Percentiles rank a stretch among this genome's conserved stretches.
These are phyloP conservation scores for Brachionus sp. DNA, from an alignment of 1,140 invertebrate species.

Conservation along the genomic window DNA sequence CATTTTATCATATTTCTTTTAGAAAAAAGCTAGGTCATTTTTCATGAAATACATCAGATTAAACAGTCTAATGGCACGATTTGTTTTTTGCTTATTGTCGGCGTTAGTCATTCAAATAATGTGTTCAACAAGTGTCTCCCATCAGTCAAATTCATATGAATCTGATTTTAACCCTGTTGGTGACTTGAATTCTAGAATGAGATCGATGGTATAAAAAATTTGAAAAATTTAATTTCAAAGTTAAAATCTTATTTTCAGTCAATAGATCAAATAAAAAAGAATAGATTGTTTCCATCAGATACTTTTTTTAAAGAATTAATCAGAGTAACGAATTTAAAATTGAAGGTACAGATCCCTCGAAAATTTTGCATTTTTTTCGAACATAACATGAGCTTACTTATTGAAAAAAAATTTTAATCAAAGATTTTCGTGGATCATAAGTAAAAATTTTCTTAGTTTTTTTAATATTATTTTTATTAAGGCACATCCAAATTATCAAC, in stretches of 20 bases:
- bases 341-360: conserved; percentile 26
- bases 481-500: conserved; percentile 5
- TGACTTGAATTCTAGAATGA: not conserved
- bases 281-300: conserved; percentile 20
- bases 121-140: not conserved
- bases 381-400: not conserved
- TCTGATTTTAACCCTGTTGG: not conserved
- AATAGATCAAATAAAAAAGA: not conserved
- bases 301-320: conserved; percentile 31
- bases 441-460: not conserved
- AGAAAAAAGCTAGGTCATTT: not conserved
- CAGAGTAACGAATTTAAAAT: conserved; percentile 40
- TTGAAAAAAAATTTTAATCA: not conserved
- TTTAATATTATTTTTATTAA: not conserved
- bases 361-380: not conserved
- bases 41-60: not conserved
- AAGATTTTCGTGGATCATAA: conserved; percentile 13
- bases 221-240: not conserved
- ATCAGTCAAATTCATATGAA: not conserved
- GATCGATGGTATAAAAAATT: not conserved
- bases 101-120: not conserved
- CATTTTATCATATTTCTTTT: not conserved
- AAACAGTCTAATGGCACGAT: not conserved
- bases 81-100: not conserved
- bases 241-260: not conserved